A percentile compares a stretch with the other conserved stretches of the same genome.
phyloP scores from a whole-genome alignment of 2,888 invertebrate species.

The Unio pictorum region DNA sequence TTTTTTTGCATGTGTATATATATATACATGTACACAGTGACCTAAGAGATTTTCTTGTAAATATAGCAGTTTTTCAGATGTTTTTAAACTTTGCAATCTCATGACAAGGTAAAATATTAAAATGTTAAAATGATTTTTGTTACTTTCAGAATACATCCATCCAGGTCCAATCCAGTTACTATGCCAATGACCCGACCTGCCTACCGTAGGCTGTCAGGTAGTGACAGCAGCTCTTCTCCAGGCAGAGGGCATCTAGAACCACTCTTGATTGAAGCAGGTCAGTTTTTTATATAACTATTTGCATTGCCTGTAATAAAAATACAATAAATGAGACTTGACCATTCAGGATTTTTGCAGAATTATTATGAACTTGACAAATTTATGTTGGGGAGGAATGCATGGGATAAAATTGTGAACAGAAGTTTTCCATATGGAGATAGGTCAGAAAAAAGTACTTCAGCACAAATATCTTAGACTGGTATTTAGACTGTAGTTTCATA shows the following conservation, averaged over 20 bases:
- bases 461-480: too few relatives aligned
- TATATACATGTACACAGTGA: too few relatives aligned
- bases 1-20: not conserved
- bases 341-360: too few relatives aligned
- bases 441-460: too few relatives aligned
- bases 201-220: conserved; percentile 56
- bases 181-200: conserved; percentile 79
- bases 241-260: conserved; percentile 42
- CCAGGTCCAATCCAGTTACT: conserved; percentile 94
- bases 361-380: too few relatives aligned
- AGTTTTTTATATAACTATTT: conserved; percentile 2
- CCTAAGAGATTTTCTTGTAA: not conserved
- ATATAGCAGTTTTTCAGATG: not conserved
- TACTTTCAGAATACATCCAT: conserved; percentile 67
- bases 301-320: too few relatives aligned
- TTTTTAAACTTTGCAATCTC: not conserved
- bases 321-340: too few relatives aligned
- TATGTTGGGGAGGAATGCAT: too few relatives aligned
- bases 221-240: conserved; percentile 54
- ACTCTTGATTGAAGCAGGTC: conserved; percentile 62
- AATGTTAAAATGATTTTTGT: not conserved
- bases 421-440: too few relatives aligned
- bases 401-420: too few relatives aligned
- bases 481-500: too few relatives aligned
- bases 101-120: not conserved